Percentiles rank a stretch among this genome's conserved stretches.
These are phyloP conservation scores for Hylyphantes graminicola DNA, from an alignment of 1,140 invertebrate genomes.

Conservation along the genomic window DNA sequence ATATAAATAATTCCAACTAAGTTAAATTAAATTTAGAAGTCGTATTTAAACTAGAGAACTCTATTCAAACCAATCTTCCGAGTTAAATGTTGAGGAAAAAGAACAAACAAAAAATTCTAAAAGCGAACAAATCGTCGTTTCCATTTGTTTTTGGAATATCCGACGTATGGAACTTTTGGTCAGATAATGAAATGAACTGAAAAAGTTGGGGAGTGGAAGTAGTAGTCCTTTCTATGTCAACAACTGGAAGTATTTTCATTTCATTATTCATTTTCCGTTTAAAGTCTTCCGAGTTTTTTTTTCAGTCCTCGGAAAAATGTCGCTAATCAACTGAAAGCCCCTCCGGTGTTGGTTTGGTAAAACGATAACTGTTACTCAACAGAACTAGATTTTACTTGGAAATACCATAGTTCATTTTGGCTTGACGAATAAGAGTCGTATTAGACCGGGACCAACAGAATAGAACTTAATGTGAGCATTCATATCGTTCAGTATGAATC, in stretches of 20 bases:
- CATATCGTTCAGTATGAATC: too few relatives aligned
- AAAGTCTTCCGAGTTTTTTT: background rate
- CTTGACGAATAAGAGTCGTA: too few relatives aligned
- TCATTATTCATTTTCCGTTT: slow-evolving; percentile 48
- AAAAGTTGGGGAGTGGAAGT: slow-evolving; percentile 12
- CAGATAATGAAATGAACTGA: slow-evolving; percentile 28
- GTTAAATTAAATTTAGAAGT: slow-evolving; percentile 28
- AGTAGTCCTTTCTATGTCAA: slow-evolving; percentile 28
- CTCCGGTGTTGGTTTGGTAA: background rate
- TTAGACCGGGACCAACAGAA: too few relatives aligned
- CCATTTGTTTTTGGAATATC: slow-evolving; percentile 30
- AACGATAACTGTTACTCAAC: too few relatives aligned
- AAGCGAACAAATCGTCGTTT: background rate
- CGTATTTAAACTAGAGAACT: background rate
- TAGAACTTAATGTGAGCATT: too few relatives aligned
- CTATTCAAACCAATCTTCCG: background rate
- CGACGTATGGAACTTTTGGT: background rate
- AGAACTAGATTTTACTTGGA: too few relatives aligned
- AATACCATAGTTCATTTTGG: too few relatives aligned
- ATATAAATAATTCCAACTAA: slow-evolving; percentile 16
- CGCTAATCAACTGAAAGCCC: slow-evolving; percentile 30
- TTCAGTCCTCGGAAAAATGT: slow-evolving; percentile 22
- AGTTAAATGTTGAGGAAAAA: background rate
- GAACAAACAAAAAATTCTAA: background rate
- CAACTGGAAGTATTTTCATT: slow-evolving; percentile 47